phyloP scores from a whole-genome alignment of 2,888 invertebrate species.

The Drosophila cognata region DNA sequence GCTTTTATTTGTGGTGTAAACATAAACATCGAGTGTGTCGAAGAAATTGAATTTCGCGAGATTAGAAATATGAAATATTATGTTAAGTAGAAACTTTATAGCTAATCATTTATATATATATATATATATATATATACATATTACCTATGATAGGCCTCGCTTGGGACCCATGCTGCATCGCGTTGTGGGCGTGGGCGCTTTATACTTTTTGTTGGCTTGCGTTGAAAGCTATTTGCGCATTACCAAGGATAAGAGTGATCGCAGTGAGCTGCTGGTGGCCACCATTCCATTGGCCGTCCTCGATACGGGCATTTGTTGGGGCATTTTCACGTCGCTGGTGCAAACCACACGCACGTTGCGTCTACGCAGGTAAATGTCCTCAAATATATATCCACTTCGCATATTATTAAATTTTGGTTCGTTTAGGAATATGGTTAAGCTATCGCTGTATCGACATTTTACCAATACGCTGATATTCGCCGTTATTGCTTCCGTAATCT shows the following conservation, averaged over 20 bases:
- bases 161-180: slow-evolving; percentile 95
- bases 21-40: no score
- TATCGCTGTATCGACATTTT: slow-evolving; percentile 95
- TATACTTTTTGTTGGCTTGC: slow-evolving; percentile 94
- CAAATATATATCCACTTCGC: no score
- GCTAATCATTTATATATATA: neutral
- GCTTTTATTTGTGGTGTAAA: no score
- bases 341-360: slow-evolving; percentile 95
- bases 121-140: neutral
- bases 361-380: slow-evolving; percentile 87
- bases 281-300: slow-evolving; percentile 94
- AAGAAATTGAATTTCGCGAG: neutral
- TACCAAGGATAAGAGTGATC: slow-evolving; percentile 87
- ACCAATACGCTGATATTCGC: slow-evolving; percentile 97
- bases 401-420: slow-evolving; percentile 8
- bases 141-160: slow-evolving; percentile 88
- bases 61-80: neutral
- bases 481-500: slow-evolving; percentile 94
- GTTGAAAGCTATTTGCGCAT: slow-evolving; percentile 94
- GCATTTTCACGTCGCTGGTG: slow-evolving; percentile 95
- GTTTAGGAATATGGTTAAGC: slow-evolving; percentile 94
- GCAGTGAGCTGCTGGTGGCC: slow-evolving; percentile 89
- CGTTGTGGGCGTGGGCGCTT: slow-evolving; percentile 92
- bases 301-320: slow-evolving; percentile 96
- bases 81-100: neutral